Base-by-base conservation (phyloP, 2,113 vertebrate species). In the Thamnophis sirtalis region DNA sequence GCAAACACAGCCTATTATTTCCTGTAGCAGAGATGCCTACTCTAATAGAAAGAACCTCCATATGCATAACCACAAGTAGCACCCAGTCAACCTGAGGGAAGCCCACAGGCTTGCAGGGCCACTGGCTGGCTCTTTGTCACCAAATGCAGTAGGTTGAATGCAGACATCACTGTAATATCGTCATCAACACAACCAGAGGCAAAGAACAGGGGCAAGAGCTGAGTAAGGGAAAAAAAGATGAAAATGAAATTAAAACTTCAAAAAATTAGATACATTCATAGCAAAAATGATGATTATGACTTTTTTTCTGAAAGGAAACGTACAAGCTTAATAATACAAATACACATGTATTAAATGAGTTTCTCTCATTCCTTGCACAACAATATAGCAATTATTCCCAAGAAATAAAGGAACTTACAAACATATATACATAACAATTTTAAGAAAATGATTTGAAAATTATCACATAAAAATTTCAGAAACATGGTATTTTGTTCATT, bases 121-220 rank as follows among this genome's bases (percentile, higher is more conserved):
- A 98, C 98, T 96, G 99, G 99, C 98, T 99, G 98, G 98, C 98
- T 99, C 98, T 99, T 99, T 98, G 98, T 99, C 98, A 99, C 98
- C 98, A 99, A 98, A 97, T 99, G 99, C 97, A 99, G 99, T 96
- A 99, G 98, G 98, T 99, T 99, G 98, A 99, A 99, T 97, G 99
- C 99, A 97, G 99, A 99, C 99, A 99, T 99, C 98, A 97, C 98
- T 98, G 98, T 97, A 97, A 97, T 97, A 97, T 97, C 97, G 97
- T 98, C 98, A 98, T 97, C 97, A 97, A 97, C 97, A 97, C 97
- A 97, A 98, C 96, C 95, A 97, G 96, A 97, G 96, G 97, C 97
- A 97, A 97, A 97, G 96, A 97, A 97, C 97, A 96, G 97, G 97
- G 97, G 96, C 97, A 97, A 98, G 97, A 98, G 97, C 98, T 98